A percentile compares a stretch with the other conserved stretches of the same genome.
Evolutionary conservation across 2,113 vertebrate genomes (phyloP).

Genomic region (Muntiacus reevesi): DNA sequence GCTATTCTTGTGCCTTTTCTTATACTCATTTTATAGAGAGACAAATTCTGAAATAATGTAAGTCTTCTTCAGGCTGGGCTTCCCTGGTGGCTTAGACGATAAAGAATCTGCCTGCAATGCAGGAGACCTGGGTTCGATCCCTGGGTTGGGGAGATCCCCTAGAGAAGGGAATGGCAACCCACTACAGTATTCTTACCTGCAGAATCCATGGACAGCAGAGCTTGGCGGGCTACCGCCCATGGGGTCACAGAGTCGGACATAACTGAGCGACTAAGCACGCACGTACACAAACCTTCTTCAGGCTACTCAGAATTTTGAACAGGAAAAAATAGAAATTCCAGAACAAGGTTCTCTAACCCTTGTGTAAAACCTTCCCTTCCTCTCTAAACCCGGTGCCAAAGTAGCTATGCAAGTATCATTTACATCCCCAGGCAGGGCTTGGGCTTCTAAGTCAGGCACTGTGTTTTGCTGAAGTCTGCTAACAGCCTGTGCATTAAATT

Average conservation of each 20-base stretch:
- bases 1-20: not conserved
- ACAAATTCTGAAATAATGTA: not conserved
- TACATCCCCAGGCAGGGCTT: not conserved
- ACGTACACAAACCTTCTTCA: not conserved
- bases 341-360: not conserved
- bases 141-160: not conserved
- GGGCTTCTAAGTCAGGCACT: not conserved
- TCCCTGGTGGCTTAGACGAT: not conserved
- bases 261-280: not conserved
- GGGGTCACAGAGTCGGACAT: not conserved
- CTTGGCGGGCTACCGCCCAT: not conserved
- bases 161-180: not conserved
- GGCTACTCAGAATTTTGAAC: not conserved
- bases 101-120: not conserved
- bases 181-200: not conserved
- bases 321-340: not conserved
- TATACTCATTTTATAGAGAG: not conserved
- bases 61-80: not conserved
- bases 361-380: not conserved
- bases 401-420: not conserved
- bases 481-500: constrained; percentile 25
- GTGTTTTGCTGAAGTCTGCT: not conserved
- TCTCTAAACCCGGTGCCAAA: not conserved
- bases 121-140: not conserved
- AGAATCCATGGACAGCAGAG: not conserved